Base-by-base conservation (phyloP, 2,797 vertebrate species). In the Psittacula echo region DNA sequence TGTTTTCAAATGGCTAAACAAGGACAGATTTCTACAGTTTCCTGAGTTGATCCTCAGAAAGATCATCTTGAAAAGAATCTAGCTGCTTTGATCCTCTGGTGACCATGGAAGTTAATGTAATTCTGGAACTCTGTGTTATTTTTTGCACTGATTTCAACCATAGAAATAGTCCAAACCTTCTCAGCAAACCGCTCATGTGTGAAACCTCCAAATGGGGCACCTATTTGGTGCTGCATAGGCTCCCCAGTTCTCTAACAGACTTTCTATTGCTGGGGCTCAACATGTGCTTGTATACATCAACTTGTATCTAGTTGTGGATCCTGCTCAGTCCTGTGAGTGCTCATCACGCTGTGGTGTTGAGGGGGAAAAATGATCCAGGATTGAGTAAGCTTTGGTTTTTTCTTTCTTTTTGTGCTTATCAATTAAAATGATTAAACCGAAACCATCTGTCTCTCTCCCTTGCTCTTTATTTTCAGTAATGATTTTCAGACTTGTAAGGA, bases 381-480 rank as follows among this genome's bases (percentile, higher is more conserved):
- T 14, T 0, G 1, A 78, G 42, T 14, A 85, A 91, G 32, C 14
- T 16, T 58, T 74, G 37, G 3, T 44, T 26, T 61, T 37, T 62
- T 8, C 50, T 21, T 64, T 73, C 24, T 6, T 34, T 44, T 45
- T 27, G 22, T 73, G 34, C 62, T 79, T 93, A 93, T 93, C 91
- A 95, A 94, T 95, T 95, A 95, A 87, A 95, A 83, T 1, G 1
- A 93, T 95, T 95, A 94, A 96, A 96, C 58, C 47, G 73, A 94
- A 96, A 92, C 85, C 92, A 96, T 94, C 78, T 94, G 86, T 70
- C 30, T 62, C 53, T 71, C 24, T 85, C 77, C 79, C 62, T 87
- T 82, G 76, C 27, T 78, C 71, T 89, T 76, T 72, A 66, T 89
- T 92, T 94, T 94, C 56, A 13, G 53, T 94, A 96, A 94, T 90